These are phyloP conservation scores for Oceanodroma tethys DNA, from an alignment of 2,113 vertebrate genomes.

Conservation along the genomic window DNA sequence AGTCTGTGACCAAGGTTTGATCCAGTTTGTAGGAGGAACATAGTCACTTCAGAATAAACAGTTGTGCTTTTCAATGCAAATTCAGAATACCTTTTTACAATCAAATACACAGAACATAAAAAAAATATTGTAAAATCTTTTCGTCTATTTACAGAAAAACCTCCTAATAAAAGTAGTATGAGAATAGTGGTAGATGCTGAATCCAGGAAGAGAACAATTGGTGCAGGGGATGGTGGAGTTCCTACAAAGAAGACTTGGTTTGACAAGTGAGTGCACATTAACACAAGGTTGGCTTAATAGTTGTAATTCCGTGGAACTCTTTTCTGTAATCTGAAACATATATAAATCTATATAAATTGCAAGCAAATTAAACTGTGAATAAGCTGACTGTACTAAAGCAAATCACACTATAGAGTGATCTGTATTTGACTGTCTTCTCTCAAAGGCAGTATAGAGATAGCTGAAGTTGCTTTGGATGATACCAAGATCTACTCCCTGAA, in stretches of 20 bases:
- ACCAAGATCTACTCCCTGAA: background rate
- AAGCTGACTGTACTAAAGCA: background rate
- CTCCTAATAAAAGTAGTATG: conserved; percentile 87
- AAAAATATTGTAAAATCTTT: background rate
- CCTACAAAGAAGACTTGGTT: conserved; percentile 92
- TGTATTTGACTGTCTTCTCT: background rate
- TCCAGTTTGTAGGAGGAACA: background rate
- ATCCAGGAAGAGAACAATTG: conserved; percentile 86
- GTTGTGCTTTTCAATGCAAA: background rate
- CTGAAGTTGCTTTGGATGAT: background rate
- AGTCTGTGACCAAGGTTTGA: background rate
- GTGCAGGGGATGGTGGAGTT: conserved; percentile 78
- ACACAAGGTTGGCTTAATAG: background rate
- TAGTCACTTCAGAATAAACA: background rate
- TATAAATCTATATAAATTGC: background rate
- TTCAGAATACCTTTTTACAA: background rate
- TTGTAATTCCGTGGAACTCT: background rate
- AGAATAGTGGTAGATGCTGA: conserved; percentile 96
- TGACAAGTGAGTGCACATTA: conserved; percentile 85
- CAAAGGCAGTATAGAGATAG: background rate
- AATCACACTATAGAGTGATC: background rate
- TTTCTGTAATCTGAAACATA: background rate
- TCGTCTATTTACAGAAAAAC: conserved; percentile 81
- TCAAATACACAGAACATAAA: background rate
- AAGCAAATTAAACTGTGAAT: background rate